Evolutionary conservation across 1,140 invertebrate genomes (phyloP), one percentile per base, ranked within the genome.

Genomic region (Nasonia vitripennis): DNA sequence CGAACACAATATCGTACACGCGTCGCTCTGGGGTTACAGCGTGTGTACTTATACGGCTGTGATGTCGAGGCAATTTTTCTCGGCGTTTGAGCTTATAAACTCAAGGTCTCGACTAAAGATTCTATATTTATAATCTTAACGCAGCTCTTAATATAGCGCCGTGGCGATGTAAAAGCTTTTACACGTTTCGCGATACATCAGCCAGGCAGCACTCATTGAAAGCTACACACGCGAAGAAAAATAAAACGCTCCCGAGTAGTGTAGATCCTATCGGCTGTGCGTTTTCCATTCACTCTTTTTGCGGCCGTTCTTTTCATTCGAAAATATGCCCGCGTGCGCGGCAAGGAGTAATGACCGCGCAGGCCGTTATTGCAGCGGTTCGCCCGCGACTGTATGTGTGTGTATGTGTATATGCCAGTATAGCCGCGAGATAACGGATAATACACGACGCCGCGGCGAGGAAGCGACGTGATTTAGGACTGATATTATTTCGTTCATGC

Each of bases 381-480:
- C 37, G 27, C 37, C 4, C 37, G 37, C 37, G 6, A 2, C 14
- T 17, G 55, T n/a, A 62, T 27, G 27, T 27, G 17, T 55, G 51
- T 14, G 51, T 55, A 14, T 27, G 68, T 67, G 77, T 74, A 78
- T 45, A 45, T 10, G 41, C 41, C 41, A 10, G 41, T 10, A 17
- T 37, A 67, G 10, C 67, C 77, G 77, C 83, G 67, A 84, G 83
- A 84, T 84, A 84, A 78, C 75, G 75, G 62, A 84, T 78, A 78
- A 78, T 75, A 51, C 74, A 78, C 74, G 82, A 41, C 51, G 23
- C 23, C 17, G 37, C 31, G 9, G 41, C 27, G 37, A 55, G 45
- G 67, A 51, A 78, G 75, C 77, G 45, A 78, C 75, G 68, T 79
- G 83, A 84, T 84, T 84, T 84, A 84, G 77, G 67, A 73, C 75